Conservation (phyloP, 2,797 vertebrate genomes). For the Acropternis orthonyx region DNA sequence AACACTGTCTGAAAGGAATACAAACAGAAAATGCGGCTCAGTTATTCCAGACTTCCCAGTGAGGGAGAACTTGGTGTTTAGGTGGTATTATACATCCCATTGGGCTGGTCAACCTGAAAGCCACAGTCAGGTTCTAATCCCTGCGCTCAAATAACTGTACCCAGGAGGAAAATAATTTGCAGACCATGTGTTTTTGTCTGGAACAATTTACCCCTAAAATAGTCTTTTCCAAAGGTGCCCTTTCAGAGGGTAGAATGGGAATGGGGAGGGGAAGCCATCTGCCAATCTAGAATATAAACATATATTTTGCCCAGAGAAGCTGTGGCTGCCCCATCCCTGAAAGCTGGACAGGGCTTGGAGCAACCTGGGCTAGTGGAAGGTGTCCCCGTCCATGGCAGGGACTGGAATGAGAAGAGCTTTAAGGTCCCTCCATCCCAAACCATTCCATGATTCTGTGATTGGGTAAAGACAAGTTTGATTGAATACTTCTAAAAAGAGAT, state of each 20-base stretch:
- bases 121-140: neutral
- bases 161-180: neutral
- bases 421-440: neutral
- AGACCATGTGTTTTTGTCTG: neutral
- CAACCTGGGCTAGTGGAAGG: neutral
- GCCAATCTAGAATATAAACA: neutral
- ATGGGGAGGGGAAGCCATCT: neutral
- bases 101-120: neutral
- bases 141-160: neutral
- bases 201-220: neutral
- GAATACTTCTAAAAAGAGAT: neutral
- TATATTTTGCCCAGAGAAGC: neutral
- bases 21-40: accelerated
- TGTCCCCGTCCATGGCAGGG: neutral
- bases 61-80: neutral
- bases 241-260: neutral
- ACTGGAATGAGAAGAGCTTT: neutral
- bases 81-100: accelerated
- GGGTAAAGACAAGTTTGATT: neutral
- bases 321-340: neutral
- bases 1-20: conserved; percentile 81
- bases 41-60: neutral
- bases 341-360: accelerated
- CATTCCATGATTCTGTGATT: neutral
- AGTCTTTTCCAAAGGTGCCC: neutral